A percentile compares a stretch with the other conserved stretches of the same genome.
phyloP scores from a whole-genome alignment of 2,113 vertebrate genomes.

The Ifrita kowaldi region DNA sequence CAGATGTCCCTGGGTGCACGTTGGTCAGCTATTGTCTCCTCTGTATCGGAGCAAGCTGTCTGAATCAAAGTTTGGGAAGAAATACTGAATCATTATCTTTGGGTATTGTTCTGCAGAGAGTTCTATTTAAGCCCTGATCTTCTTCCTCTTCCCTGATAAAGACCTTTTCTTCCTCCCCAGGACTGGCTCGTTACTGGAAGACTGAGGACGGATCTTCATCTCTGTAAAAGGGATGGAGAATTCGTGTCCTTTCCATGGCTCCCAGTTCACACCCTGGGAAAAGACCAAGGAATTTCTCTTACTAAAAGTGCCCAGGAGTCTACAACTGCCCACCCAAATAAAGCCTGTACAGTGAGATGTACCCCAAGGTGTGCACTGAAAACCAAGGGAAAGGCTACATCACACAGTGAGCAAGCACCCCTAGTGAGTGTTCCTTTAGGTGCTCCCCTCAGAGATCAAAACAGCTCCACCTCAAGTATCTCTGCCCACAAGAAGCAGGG shows the following conservation, averaged over 20 bases:
- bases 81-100: background rate
- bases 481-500: background rate
- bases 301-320: background rate
- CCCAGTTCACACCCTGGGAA: conserved; percentile 85
- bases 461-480: background rate
- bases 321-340: background rate
- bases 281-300: background rate
- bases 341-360: background rate
- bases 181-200: conserved; percentile 16
- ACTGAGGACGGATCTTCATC: conserved; percentile 82
- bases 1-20: background rate
- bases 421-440: background rate
- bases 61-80: background rate
- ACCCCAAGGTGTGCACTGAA: background rate
- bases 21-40: background rate
- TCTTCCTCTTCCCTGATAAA: conserved; percentile 26
- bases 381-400: background rate
- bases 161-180: conserved; percentile 72
- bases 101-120: background rate
- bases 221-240: conserved; percentile 85
- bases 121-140: background rate
- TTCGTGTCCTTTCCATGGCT: conserved; percentile 89
- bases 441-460: background rate
- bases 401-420: background rate
- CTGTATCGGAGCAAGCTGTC: background rate